Conservation (phyloP, 2,888 invertebrate genomes). For the Luffia ferchaultella region DNA sequence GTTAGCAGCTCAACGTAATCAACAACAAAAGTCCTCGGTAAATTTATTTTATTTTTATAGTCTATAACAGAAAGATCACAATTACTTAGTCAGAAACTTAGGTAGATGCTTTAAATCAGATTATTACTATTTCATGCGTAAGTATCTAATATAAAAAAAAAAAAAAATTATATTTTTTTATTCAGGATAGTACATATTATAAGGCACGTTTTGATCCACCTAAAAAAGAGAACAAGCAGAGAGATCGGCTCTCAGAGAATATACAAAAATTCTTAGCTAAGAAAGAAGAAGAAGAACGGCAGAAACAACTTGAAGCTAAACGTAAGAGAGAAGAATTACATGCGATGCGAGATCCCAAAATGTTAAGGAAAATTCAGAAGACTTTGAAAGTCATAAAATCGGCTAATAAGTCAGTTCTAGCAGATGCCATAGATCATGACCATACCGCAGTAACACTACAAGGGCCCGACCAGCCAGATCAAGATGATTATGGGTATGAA, state of each 20-base stretch:
- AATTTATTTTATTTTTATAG: too few species aligned
- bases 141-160: too few species aligned
- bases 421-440: slow-evolving; percentile 80
- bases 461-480: slow-evolving; percentile 83
- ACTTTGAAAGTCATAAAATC: slow-evolving; percentile 89
- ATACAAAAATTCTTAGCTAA: slow-evolving; percentile 85
- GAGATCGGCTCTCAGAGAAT: slow-evolving; percentile 74
- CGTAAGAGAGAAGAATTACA: slow-evolving; percentile 71
- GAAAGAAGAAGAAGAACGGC: slow-evolving; percentile 81
- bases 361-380: slow-evolving; percentile 76
- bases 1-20: slow-evolving; percentile 57
- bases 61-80: too few species aligned
- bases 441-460: slow-evolving; percentile 78
- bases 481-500: slow-evolving; percentile 91
- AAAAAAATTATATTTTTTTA: too few species aligned
- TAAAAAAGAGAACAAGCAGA: slow-evolving; percentile 77
- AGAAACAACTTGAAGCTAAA: slow-evolving; percentile 68
- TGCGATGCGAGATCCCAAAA: slow-evolving; percentile 75
- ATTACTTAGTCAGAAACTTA: too few species aligned
- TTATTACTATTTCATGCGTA: not conserved
- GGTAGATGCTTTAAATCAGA: too few species aligned
- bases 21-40: slow-evolving; percentile 57
- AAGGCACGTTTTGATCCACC: slow-evolving; percentile 84
- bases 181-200: slow-evolving; percentile 66
- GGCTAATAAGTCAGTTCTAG: slow-evolving; percentile 86